Evolutionary conservation across 2,113 vertebrate genomes (phyloP).

Genomic region (Pomatorhinus ruficollis): DNA sequence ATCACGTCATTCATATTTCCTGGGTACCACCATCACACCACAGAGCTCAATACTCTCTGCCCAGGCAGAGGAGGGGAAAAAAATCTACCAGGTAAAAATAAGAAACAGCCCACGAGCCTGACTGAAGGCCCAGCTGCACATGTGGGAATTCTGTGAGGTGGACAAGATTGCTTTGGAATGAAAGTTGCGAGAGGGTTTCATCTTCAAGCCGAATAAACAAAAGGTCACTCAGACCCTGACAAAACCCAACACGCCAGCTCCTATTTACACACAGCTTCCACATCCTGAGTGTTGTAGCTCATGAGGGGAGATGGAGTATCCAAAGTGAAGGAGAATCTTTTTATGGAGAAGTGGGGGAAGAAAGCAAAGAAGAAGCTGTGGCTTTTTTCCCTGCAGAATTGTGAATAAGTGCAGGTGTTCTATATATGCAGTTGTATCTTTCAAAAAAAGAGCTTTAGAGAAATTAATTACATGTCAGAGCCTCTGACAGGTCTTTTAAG

Average conservation of each 20-base stretch:
- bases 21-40: neutral
- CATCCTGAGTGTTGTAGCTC: neutral
- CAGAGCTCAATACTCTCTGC: neutral
- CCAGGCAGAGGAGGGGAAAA: neutral
- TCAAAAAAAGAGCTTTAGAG: constrained; percentile 61
- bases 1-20: neutral
- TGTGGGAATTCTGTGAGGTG: neutral
- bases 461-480: constrained; percentile 71
- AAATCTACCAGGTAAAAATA: neutral
- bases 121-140: neutral
- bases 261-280: neutral
- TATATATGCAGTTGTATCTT: constrained; percentile 20
- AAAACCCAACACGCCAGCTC: neutral
- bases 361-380: neutral
- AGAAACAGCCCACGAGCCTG: neutral
- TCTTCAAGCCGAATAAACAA: neutral
- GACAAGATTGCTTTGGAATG: neutral
- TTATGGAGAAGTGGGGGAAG: constrained; percentile 37
- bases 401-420: constrained; percentile 63
- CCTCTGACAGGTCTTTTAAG: constrained; percentile 68
- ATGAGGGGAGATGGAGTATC: neutral
- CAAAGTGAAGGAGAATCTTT: constrained; percentile 8
- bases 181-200: neutral
- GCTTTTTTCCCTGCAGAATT: constrained; percentile 32
- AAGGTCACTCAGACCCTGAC: neutral